phyloP scores from a whole-genome alignment of 2,797 vertebrate species.

The Leucoraja ocellata region DNA sequence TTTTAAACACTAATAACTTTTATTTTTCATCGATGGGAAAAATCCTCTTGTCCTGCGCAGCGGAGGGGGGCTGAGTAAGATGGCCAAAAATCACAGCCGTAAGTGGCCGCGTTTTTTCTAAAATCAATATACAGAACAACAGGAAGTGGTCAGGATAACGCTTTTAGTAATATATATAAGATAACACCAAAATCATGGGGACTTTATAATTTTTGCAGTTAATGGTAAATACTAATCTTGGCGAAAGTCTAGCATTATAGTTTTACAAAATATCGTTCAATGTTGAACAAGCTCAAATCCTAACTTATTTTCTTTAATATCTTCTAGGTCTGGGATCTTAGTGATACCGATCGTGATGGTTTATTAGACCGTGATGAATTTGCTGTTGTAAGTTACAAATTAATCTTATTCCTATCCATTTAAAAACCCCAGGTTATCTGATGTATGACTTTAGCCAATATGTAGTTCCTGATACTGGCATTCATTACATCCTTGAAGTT shows the following conservation, averaged over 20 bases:
- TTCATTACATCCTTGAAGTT: not conserved
- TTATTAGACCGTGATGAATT: constrained; percentile 96
- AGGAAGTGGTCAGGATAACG: no score
- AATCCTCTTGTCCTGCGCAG: no score
- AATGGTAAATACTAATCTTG: not conserved
- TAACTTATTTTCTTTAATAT: not conserved
- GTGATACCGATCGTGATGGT: constrained; percentile 92
- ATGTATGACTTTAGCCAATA: no score
- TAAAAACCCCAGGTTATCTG: not conserved
- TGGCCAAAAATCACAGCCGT: no score
- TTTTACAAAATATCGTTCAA: no score
- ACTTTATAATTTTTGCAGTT: not conserved
- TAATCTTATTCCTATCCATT: not conserved
- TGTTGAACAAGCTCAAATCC: constrained; percentile 37
- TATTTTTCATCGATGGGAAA: no score
- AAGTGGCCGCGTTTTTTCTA: no score
- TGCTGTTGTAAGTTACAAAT: constrained; percentile 71
- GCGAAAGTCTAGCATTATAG: no score
- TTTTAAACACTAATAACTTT: no score
- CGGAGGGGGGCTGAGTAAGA: no score
- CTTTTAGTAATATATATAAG: no score
- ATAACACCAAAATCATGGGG: not conserved
- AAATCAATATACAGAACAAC: no score
- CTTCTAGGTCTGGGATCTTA: constrained; percentile 90
- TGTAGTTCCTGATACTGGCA: not conserved